Base-by-base conservation (phyloP, 2,113 vertebrate genomes). In the Pycnonotus jocosus region DNA sequence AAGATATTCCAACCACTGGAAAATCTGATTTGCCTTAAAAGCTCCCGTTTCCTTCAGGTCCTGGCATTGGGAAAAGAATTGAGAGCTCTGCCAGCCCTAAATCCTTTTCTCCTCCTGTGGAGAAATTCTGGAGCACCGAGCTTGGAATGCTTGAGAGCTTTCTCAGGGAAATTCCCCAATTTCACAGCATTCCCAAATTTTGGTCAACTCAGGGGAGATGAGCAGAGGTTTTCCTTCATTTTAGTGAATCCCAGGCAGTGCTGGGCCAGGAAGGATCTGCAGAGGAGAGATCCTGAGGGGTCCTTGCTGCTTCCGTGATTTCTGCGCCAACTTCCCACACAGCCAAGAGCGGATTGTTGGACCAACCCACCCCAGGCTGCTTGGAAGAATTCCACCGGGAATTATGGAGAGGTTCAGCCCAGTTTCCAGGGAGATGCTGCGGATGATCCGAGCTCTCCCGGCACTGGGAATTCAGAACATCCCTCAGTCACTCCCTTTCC, bases 341-440 rank as follows among this genome's bases (percentile, higher is more conserved):
- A 5, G 3, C 14, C 23, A 47, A n/a, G 3, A 11, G 3, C 0
- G 6, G 28, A 51, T 10, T 12, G 1, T 13, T 15, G 10, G 24
- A 58, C 12, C 23, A 40, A 22, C 8, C 8, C 15, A 33, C 5
- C 8, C 9, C 4, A 7, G 11, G 12, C n/a, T n/a, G 27, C 51
- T 11, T 15, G 42, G 31, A 15, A 47, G 9, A 73, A 47, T 47
- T 64, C 17, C n/a, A 33, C 11, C 15, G 31, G 40, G 44, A 79
- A 35, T 47, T 21, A 2, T 6, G 19, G 44, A 80, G 37, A 42
- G 15, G 12, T 54, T 64, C 20, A 35, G 22, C 9, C 28, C 45
- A 2, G 5, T 15, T 37, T 37, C 45, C 42, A 66, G 6, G 13
- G 37, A 72, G 25, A 20, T 30, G 21, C 44, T 54, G 28, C 0